phyloP scores from a whole-genome alignment of 2,113 vertebrate genomes.

The Cheirogaleus medius region DNA sequence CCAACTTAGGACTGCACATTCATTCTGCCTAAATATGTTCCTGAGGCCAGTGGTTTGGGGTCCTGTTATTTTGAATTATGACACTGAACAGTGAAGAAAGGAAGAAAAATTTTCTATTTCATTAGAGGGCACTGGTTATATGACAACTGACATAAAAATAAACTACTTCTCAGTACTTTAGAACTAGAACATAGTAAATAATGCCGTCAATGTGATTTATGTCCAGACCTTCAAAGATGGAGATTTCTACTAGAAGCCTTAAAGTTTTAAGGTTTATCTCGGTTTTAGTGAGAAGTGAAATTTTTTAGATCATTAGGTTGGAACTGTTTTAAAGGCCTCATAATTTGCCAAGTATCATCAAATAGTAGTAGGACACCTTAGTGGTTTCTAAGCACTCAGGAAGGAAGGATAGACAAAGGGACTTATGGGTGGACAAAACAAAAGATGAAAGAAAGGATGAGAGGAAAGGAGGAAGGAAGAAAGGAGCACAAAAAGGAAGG shows the following conservation, averaged over 20 bases:
- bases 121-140: background rate
- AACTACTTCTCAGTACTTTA: background rate
- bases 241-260: background rate
- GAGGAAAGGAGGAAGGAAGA: too few relatives aligned
- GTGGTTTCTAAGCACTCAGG: background rate
- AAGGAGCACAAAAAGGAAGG: background rate
- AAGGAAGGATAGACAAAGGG: background rate
- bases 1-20: background rate
- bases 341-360: background rate
- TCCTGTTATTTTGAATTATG: conserved; percentile 29
- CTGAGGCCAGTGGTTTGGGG: background rate
- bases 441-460: background rate
- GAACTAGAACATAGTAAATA: conserved; percentile 19
- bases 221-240: background rate
- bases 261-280: conserved; percentile 12
- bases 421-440: background rate
- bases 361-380: background rate
- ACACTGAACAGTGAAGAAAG: background rate
- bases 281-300: background rate
- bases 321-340: background rate
- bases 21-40: background rate
- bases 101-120: background rate
- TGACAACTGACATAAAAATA: background rate
- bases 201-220: background rate
- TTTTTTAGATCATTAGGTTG: background rate